These are phyloP conservation scores for Mamestra configurata DNA, from an alignment of 1,140 invertebrate species.

Conservation along the genomic window DNA sequence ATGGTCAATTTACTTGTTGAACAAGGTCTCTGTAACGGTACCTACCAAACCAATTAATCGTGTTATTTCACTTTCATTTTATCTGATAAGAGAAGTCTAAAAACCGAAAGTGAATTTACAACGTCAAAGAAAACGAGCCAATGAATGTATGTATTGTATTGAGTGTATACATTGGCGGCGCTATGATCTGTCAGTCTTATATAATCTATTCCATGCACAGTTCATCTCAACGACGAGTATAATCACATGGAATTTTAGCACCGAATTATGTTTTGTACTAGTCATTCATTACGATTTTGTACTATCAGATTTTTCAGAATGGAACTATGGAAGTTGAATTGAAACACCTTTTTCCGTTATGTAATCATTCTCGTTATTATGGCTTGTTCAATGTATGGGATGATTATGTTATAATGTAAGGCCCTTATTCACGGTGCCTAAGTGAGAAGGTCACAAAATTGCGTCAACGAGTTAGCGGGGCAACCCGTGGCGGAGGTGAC, in stretches of 20 bases:
- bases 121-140: conserved; percentile 43
- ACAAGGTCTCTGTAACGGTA: neutral
- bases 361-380: conserved; percentile 8
- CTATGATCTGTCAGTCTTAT: conserved; percentile 32
- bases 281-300: neutral
- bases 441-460: conserved; percentile 54
- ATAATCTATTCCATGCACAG: conserved; percentile 33
- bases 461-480: conserved; percentile 57
- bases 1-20: neutral
- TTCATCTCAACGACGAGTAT: neutral
- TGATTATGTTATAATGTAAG: conserved; percentile 22
- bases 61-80: conserved; percentile 21
- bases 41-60: conserved; percentile 31
- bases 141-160: conserved; percentile 47
- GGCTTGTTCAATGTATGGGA: neutral
- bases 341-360: neutral
- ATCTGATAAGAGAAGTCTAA: conserved; percentile 28
- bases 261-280: neutral
- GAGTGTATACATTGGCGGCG: conserved; percentile 1
- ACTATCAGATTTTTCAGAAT: neutral
- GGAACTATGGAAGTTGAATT: neutral
- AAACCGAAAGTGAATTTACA: conserved; percentile 55
- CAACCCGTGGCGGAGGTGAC: conserved; percentile 70
- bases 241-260: conserved; percentile 7
- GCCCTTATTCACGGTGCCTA: conserved; percentile 38